Conservation (phyloP, 1,140 invertebrate species). For the Zaprionus lachaisei region DNA sequence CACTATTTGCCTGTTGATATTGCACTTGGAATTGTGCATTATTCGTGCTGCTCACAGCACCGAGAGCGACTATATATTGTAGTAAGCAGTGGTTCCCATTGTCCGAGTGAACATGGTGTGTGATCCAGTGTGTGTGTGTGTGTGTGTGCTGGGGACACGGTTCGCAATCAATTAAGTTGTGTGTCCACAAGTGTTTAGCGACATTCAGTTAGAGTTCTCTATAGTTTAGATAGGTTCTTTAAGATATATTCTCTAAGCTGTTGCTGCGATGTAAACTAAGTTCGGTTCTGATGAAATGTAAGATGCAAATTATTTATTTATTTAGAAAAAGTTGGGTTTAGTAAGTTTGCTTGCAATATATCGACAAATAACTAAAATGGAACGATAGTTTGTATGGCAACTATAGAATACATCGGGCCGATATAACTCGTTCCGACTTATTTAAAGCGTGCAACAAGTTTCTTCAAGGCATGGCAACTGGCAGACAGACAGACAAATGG, state of each 20-base stretch:
- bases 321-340: neutral
- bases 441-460: no score
- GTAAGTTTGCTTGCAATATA: neutral
- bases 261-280: neutral
- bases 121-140: neutral
- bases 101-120: neutral
- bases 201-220: no score
- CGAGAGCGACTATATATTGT: neutral
- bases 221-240: neutral
- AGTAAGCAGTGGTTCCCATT: neutral
- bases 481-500: no score
- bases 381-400: no score
- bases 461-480: no score
- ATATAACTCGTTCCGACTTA: no score
- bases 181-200: neutral
- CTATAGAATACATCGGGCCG: no score
- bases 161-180: neutral
- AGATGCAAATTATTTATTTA: neutral
- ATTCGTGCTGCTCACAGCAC: constrained; percentile 10
- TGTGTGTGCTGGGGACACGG: neutral
- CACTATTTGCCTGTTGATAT: constrained; percentile 69
- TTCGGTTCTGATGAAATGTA: neutral
- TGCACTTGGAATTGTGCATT: constrained; percentile 55
- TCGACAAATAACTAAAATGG: no score
- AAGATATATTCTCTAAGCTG: neutral